Evolutionary conservation across 1,140 invertebrate species (phyloP), one percentile per base, ranked within the genome.

Genomic region (Trichoplusia ni): DNA sequence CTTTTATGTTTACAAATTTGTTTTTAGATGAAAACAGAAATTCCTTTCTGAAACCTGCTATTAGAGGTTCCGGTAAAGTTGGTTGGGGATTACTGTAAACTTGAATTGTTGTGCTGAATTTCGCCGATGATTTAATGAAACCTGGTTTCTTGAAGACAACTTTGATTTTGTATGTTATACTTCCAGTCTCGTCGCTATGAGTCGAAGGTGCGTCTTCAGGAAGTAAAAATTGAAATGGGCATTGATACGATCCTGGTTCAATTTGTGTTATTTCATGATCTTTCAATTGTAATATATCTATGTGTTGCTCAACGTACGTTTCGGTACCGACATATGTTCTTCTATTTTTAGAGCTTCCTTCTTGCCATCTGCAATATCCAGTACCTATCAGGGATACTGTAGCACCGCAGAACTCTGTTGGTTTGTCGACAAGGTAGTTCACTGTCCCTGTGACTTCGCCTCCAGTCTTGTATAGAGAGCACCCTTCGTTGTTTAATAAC

Each of bases 1-100:
- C 56, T 27, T 66, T 66, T 5, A 66, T 8, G 4, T 54, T 29
- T 2, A 66, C 13, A n/a, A n/a, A n/a, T 0, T n/a, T 18, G 11
- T 21, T 37, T 3, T 31, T 33, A 1, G 13, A 11, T 5, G 47
- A 42, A 4, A 47, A 29, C 0, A 58, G 16, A 0, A n/a, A n/a
- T n/a, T 13, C 9, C 9, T 65, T 65, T 4, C 37, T 25, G 2
- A 60, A n/a, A 0, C 46, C 44, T n/a, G 60, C 59, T 8, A 49
- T 46, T 2, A 66, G 1, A 4, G 64, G 64, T 1, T 46, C 21
- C 1, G 37, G 16, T 4, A 14, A 16, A 25, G 11, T 33, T 4
- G 16, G 18, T 8, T 49, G 5, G 1, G 58, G 18, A 7, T 25
- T 19, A 0, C 31, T 31, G 13, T 47, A 56, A 8, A 64, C 51